Base-by-base conservation (phyloP, 1,140 invertebrate species). In the Magallana angulata region DNA sequence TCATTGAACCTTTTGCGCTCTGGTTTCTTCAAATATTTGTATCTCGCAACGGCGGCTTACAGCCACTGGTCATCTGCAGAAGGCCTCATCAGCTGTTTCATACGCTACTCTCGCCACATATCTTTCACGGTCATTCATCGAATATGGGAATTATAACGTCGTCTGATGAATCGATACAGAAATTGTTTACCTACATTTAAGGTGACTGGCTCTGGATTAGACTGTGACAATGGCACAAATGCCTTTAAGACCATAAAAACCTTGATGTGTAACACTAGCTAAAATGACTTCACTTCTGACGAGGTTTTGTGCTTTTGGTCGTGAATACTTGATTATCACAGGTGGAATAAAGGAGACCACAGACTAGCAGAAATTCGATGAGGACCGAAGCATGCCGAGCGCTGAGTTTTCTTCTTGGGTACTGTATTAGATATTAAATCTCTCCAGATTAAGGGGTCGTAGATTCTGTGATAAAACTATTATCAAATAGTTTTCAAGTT, bases 401-500 rank as follows among this genome's bases (percentile, higher is more conserved):
- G 11, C 36, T 76, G 24, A 18, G 24, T 64, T 14, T 30, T 76
- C 68, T 36, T 76, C 24, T 30, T 24, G 36, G 68, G 68, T 76
- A 76, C 68, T 76, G 68, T 76, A 76, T 76, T 76, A 76, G 24
- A 76, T 76, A 76, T 30, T 76, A 76, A 76, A 76, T 76, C 68
- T 76, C 68, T 64, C 14, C 14, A 76, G 68, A 76, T 76, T 76
- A 76, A 30, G 36, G 36, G 68, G 68, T 76, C 68, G 24, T 12
- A 18, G 68, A 76, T 64, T 64, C 60, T 76, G 68, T 76, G 68
- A 76, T 76, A 76, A 76, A 76, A 76, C 68, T 76, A 76, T 76
- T 76, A 76, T 76, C 68, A 76, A 76, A 76, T 76, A 76, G 68
- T 76, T 76, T 24, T 76, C 68, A 76, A 76, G 68, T 76, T 76